Evolutionary conservation across 1,140 invertebrate species (phyloP), one percentile per base, ranked within the genome.

Genomic region (Calycopis cecrops): DNA sequence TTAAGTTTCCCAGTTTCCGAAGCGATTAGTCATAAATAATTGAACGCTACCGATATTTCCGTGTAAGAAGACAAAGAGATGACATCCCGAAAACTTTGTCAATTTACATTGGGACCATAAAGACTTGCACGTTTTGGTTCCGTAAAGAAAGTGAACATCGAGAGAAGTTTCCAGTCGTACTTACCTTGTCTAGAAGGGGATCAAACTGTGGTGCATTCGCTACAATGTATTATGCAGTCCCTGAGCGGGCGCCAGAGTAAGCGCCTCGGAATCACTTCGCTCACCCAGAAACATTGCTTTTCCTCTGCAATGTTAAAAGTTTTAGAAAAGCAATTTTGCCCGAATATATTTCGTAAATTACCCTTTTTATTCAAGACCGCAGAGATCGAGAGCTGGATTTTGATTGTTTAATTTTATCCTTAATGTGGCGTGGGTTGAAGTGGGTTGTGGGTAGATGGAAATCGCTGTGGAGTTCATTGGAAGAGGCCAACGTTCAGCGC

Each of bases 141-240:
- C 76, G 64, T 64, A 72, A 69, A 71, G 75, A 78, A 82, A 86
- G 83, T 77, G 75, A 83, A 78, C 78, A 71, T 80, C 73, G 75
- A 73, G 71, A 69, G 79, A 85, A 87, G 74, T 85, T 87, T 82
- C 67, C 76, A 85, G 69, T 79, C 67, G 76, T 82, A 83, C 81
- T 85, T 87, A 82, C 79, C 71, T 79, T 81, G 78, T 85, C 81
- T 81, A 79, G 80, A 70, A 79, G 77, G 72, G 80, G 80, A 87
- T 87, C 81, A 84, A 81, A 84, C 76, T 82, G 80, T 62, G 79
- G 76, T 81, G 80, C 84, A 87, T 87, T 85, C 79, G 61, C 71
- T 69, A 79, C 73, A 69, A 85, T 87, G 79, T 85, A 84, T 87
- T 85, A 87, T 85, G 84, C 84, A 87, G 83, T 78, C 68, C 60